Evolutionary conservation across 2,113 vertebrate genomes (phyloP), one percentile per base, ranked within the genome.

Genomic region (Falco punctatus): DNA sequence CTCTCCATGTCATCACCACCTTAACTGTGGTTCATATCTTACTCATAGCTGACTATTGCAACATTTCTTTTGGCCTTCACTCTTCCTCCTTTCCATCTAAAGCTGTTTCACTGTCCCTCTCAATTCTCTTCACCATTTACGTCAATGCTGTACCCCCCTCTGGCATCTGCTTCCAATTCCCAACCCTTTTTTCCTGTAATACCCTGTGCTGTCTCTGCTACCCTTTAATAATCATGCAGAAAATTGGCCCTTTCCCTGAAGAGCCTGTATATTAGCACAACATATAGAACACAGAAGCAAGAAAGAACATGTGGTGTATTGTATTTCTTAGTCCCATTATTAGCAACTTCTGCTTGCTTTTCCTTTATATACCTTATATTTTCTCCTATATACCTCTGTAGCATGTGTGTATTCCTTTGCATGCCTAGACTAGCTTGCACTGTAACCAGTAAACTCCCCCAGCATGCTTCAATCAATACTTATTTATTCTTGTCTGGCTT

Each of bases 401-500:
- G 22, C 38, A 35, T 23, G 9, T 23, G 21, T 11, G 13, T 65
- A 38, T 30, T 79, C 11, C 40, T 16, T 57, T 26, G 23, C 20
- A 32, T 44, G 52, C 57, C 52, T 52, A 4, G 0, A 32, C 59
- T 59, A 72, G 20, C 1, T 61, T 78, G 48, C 0, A 0, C 18
- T 23, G 15, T 28, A 72, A 55, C 28, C 52, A 62, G 33, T 61
- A 65, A 79, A 30, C 85, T 79, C 30, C 61, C 26, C 44, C 54
- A 69, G 27, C 33, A 7, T 48, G n/a, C 33, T 67, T 44, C 1
- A 1, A 20, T 32, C 42, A 54, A 4, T 52, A 46, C 33, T 72
- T 82, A 32, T 15, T 69, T 87, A 38, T 46, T 28, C 26, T 88
- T 74, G 15, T 42, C 80, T 79, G 71, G 33, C 48, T 78, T 61